Evolutionary conservation across 2,888 invertebrate genomes (phyloP).

Genomic region (Thera britannica): DNA sequence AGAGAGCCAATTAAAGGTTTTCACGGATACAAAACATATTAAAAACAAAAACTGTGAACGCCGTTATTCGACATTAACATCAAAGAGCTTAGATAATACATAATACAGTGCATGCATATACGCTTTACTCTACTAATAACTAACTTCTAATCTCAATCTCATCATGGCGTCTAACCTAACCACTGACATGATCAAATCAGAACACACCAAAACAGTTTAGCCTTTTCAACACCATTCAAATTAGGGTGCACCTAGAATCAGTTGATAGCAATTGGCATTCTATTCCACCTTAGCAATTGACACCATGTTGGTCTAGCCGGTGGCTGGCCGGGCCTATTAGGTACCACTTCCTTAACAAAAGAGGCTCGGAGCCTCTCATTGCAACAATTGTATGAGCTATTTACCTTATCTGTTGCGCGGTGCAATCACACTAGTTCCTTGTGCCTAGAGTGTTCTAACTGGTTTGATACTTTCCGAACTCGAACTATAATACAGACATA

Average conservation of each 20-base stretch:
- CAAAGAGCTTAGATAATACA: too few relatives aligned
- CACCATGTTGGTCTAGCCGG: conserved; percentile 79
- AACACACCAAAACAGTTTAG: conserved; percentile 53
- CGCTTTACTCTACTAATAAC: too few relatives aligned
- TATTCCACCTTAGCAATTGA: conserved; percentile 65
- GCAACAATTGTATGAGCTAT: conserved; percentile 84
- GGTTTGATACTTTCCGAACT: conserved; percentile 6
- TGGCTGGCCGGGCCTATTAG: conserved; percentile 76
- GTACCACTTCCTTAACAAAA: conserved; percentile 81
- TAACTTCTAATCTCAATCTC: background rate
- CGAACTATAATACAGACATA: too few relatives aligned
- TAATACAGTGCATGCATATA: too few relatives aligned
- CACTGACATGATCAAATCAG: conserved; percentile 32
- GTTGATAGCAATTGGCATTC: conserved; percentile 49
- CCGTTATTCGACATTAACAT: too few relatives aligned
- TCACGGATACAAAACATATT: too few relatives aligned
- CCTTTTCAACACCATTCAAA: conserved; percentile 64
- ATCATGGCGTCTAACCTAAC: conserved; percentile 1
- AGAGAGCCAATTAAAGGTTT: too few relatives aligned
- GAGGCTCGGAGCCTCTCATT: conserved; percentile 76
- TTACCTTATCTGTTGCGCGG: conserved; percentile 80
- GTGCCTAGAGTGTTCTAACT: conserved; percentile 56
- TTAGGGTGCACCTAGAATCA: conserved; percentile 57
- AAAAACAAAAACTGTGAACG: too few relatives aligned
- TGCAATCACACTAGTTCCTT: conserved; percentile 76